These are phyloP conservation scores for Acanthis flammea DNA, from an alignment of 2,797 vertebrate genomes.

Conservation along the genomic window DNA sequence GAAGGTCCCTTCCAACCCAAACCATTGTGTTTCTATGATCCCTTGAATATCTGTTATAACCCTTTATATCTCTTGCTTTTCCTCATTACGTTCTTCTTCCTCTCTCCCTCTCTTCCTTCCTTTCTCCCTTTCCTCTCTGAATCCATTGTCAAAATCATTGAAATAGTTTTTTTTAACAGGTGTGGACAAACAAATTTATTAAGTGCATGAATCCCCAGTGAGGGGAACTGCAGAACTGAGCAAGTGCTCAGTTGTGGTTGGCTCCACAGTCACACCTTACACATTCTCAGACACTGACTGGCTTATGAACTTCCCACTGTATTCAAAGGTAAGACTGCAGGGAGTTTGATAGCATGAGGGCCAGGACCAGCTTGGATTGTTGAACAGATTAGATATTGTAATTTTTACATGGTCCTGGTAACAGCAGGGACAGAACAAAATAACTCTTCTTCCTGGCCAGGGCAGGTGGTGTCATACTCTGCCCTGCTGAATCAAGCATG, in stretches of 20 bases:
- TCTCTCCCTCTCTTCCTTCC: background rate
- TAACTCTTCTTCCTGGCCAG: background rate
- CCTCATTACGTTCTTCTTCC: background rate
- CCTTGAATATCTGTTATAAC: background rate
- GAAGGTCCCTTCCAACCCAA: background rate
- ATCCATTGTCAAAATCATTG: background rate
- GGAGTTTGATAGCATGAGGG: background rate
- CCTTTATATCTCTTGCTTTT: background rate
- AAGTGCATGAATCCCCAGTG: background rate
- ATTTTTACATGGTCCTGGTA: background rate
- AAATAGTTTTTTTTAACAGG: background rate
- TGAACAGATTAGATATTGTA: background rate
- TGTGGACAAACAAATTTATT: background rate
- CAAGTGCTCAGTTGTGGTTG: background rate
- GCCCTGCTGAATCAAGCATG: background rate
- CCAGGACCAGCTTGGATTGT: background rate
- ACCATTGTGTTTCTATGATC: background rate
- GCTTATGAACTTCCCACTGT: background rate
- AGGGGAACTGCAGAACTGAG: background rate
- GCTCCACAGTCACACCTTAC: background rate
- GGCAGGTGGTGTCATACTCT: background rate
- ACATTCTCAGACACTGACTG: background rate
- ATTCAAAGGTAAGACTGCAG: background rate
- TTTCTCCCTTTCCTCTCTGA: background rate
- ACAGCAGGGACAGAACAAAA: background rate